Percentiles rank a stretch among this genome's conserved stretches.
Evolutionary conservation across 1,140 invertebrate species (phyloP).

Genomic region (Leguminivora glycinivorella): DNA sequence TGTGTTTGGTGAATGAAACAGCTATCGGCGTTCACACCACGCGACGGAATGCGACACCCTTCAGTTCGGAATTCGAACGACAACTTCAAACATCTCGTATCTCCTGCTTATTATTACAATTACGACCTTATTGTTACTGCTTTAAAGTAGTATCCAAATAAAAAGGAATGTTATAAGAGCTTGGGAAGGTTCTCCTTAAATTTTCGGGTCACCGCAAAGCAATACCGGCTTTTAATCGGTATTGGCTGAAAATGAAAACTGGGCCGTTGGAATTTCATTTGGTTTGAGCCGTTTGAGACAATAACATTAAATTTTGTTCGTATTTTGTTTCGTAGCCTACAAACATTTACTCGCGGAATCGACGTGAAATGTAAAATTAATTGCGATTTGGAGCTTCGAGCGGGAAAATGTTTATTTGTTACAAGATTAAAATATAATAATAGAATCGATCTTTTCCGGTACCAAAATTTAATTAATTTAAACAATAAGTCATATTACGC

Average conservation of each 20-base stretch:
- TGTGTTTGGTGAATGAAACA: not conserved
- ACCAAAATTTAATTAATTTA: not conserved
- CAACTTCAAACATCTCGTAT: not conserved
- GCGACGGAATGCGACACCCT: conserved; percentile 25
- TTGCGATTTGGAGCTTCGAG: not conserved
- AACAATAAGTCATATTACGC: no score
- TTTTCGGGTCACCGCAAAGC: conserved; percentile 3
- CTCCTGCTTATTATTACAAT: not conserved
- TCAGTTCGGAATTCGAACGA: conserved; percentile 4
- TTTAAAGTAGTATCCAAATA: not conserved
- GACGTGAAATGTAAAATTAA: not conserved
- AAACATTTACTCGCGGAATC: not conserved
- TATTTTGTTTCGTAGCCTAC: not conserved
- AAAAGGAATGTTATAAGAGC: not conserved
- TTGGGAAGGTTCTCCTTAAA: not conserved
- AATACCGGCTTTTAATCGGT: conserved; percentile 7
- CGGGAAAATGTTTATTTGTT: not conserved
- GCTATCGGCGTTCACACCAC: conserved; percentile 23
- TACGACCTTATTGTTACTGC: not conserved
- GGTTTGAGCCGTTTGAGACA: not conserved
- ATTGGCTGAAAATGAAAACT: not conserved
- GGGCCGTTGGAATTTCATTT: not conserved
- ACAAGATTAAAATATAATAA: not conserved
- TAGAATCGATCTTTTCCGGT: not conserved
- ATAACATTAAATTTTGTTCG: not conserved